Conservation (phyloP, 92 coral and sea anemone genomes). For the Epizoanthus scotinus region DNA sequence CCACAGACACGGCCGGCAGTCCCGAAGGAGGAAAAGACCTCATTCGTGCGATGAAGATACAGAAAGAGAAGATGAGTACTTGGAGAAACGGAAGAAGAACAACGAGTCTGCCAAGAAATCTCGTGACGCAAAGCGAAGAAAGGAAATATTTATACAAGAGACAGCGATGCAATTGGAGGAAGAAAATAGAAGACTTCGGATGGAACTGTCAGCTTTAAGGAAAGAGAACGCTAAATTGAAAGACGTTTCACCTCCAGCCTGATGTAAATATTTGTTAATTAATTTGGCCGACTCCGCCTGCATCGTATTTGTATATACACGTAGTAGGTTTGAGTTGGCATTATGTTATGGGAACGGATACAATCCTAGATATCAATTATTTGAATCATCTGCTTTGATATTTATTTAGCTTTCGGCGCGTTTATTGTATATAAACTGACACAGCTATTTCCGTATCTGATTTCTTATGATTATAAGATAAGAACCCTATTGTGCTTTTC, state of each 20-base stretch:
- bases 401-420: too few relatives aligned
- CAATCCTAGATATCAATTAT: too few relatives aligned
- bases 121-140: constrained; percentile 35
- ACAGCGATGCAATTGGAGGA: constrained; percentile 30
- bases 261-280: too few relatives aligned
- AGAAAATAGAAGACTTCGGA: constrained; percentile 30
- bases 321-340: too few relatives aligned
- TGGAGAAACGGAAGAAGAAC: constrained; percentile 40
- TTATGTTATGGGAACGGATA: too few relatives aligned
- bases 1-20: neutral
- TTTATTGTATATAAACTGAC: too few relatives aligned
- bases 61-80: constrained; percentile 20
- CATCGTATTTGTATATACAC: too few relatives aligned
- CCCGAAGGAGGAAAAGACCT: constrained; percentile 6
- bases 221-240: constrained; percentile 31
- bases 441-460: too few relatives aligned
- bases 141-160: constrained; percentile 28
- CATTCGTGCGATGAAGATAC: constrained; percentile 22
- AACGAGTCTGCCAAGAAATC: constrained; percentile 36
- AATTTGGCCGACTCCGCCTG: too few relatives aligned
- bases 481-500: too few relatives aligned
- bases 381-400: too few relatives aligned
- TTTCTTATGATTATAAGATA: too few relatives aligned
- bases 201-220: constrained; percentile 18
- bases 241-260: neutral